A percentile compares a stretch with the other conserved stretches of the same genome.
Conservation (phyloP, 1,140 invertebrate species). For the Drosophila eugracilis region DNA sequence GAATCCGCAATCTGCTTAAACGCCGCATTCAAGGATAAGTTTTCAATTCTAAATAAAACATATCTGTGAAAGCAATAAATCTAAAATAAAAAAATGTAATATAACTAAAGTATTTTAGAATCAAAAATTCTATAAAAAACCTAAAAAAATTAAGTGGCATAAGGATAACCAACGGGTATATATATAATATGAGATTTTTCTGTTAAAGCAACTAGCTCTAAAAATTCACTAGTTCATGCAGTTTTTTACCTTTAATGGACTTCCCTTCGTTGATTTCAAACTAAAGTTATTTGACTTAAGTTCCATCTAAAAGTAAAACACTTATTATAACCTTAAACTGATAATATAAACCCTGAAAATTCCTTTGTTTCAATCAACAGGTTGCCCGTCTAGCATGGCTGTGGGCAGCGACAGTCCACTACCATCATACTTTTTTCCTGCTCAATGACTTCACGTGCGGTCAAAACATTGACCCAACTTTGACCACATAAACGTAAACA, state of each 20-base stretch:
- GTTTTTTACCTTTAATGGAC: no score
- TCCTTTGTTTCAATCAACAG: conserved; percentile 30
- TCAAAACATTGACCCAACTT: conserved; percentile 63
- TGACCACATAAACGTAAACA: conserved; percentile 34
- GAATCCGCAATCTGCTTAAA: neutral
- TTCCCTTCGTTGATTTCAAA: no score
- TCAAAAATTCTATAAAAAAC: no score
- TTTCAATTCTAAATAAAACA: neutral
- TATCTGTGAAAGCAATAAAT: conserved; percentile 18
- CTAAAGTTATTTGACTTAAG: no score
- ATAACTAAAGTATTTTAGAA: no score
- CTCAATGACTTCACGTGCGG: conserved; percentile 57
- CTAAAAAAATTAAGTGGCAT: no score
- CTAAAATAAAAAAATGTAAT: neutral
- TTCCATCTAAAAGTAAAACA: neutral
- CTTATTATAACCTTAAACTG: neutral
- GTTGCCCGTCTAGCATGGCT: conserved; percentile 12
- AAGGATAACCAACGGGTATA: no score
- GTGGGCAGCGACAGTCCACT: neutral
- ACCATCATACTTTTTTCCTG: conserved; percentile 8
- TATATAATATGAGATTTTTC: no score
- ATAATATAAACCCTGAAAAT: neutral
- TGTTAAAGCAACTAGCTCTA: no score
- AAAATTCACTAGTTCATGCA: no score
- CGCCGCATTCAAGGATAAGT: conserved; percentile 10